Conservation (phyloP, 2,113 vertebrate species). For the Aphyosemion australe region DNA sequence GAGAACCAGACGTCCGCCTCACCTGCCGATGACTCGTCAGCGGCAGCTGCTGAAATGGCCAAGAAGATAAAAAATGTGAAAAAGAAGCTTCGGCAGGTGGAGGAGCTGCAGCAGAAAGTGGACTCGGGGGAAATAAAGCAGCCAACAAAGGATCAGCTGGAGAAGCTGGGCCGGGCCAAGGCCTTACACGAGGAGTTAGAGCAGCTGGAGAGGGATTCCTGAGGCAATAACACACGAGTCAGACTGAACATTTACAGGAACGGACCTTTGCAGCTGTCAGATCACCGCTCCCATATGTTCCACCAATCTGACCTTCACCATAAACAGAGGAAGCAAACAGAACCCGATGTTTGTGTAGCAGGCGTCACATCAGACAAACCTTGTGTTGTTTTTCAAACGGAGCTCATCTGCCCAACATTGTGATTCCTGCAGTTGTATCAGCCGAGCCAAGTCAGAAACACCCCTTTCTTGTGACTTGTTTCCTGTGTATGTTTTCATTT, state of each 20-base stretch:
- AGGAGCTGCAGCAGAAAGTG: constrained; percentile 90
- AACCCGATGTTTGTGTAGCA: background rate
- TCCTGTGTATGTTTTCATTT: constrained; percentile 47
- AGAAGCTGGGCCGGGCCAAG: constrained; percentile 86
- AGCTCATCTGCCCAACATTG: background rate
- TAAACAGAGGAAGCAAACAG: constrained; percentile 26
- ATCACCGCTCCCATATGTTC: constrained; percentile 38
- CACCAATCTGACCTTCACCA: constrained; percentile 40
- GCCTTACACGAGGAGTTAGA: constrained; percentile 83
- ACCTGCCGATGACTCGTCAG: constrained; percentile 43
- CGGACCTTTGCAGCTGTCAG: constrained; percentile 43
- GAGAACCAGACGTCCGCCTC: constrained; percentile 31
- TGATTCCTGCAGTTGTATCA: constrained; percentile 7
- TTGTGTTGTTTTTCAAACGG: background rate
- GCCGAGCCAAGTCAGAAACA: constrained; percentile 32
- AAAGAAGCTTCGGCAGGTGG: constrained; percentile 93
- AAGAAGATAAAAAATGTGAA: constrained; percentile 90
- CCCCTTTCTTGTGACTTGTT: constrained; percentile 44
- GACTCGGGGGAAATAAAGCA: constrained; percentile 87
- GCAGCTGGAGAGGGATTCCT: constrained; percentile 83
- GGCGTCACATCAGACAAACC: background rate
- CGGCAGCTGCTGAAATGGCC: constrained; percentile 74
- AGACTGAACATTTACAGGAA: constrained; percentile 32
- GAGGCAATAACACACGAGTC: constrained; percentile 52
- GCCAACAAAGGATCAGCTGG: constrained; percentile 88